A percentile compares a stretch with the other conserved stretches of the same genome.
phyloP scores from a whole-genome alignment of 2,797 vertebrate species.

The Gallinago stenura region DNA sequence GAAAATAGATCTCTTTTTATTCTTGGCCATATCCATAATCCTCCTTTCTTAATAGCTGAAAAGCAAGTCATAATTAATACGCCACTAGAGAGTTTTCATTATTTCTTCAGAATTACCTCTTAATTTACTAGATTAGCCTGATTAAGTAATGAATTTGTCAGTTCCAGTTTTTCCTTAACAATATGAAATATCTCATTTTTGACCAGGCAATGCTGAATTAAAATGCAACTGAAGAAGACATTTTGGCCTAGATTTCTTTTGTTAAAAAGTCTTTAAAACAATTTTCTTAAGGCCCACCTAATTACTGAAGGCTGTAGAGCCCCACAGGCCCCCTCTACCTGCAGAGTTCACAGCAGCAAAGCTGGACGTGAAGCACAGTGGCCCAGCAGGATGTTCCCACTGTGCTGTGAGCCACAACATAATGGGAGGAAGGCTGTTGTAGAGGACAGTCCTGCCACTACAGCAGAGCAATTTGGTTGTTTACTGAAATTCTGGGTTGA shows the following conservation, averaged over 20 bases:
- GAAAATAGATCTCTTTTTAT: conserved; percentile 69
- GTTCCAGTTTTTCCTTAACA: conserved; percentile 35
- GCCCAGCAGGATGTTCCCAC: rapidly evolving
- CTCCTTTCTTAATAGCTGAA: conserved; percentile 56
- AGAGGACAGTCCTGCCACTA: background rate
- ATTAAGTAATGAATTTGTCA: conserved; percentile 65
- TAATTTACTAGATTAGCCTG: conserved; percentile 71
- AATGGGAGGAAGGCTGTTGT: background rate
- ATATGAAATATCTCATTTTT: conserved; percentile 65
- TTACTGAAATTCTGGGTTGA: background rate
- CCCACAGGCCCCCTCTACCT: background rate
- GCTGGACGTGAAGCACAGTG: background rate
- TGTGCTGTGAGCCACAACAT: rapidly evolving
- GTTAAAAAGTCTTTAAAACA: background rate
- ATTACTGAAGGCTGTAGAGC: background rate
- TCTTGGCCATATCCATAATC: conserved; percentile 53
- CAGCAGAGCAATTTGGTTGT: background rate
- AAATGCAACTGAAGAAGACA: background rate
- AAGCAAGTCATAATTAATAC: conserved; percentile 73
- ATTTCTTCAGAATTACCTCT: conserved; percentile 74
- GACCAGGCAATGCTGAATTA: background rate
- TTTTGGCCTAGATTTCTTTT: background rate
- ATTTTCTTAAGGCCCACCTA: background rate
- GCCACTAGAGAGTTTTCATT: conserved; percentile 65
- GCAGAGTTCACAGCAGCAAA: background rate